Conservation (phyloP, 92 coral and sea anemone species). For the Epizoanthus rinbou region DNA sequence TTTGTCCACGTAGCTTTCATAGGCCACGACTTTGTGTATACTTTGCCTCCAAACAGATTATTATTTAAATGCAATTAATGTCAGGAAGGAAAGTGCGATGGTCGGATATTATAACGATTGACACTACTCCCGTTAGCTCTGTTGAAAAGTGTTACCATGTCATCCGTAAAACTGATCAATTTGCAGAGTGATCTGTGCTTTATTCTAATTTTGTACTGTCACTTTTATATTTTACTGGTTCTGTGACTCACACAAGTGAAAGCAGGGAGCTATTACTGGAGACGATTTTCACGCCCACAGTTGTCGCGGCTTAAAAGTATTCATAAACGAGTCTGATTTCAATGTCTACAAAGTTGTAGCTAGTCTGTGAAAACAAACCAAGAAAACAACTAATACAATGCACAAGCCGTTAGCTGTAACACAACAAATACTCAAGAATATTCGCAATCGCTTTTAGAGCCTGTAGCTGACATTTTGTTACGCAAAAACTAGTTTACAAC, state of each 20-base stretch:
- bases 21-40: conserved; percentile 61
- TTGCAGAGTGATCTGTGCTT: background rate
- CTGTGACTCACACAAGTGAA: background rate
- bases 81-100: conserved; percentile 32
- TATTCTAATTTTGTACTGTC: background rate
- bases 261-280: background rate
- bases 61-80: conserved; percentile 81
- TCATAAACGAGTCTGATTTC: conserved; percentile 32
- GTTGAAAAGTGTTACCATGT: background rate
- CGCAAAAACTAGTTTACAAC: background rate
- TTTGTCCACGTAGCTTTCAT: conserved; percentile 71
- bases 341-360: background rate
- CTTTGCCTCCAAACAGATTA: conserved; percentile 75
- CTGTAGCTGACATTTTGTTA: background rate
- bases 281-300: conserved; percentile 4
- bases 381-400: background rate
- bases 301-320: conserved; percentile 30
- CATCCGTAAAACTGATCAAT: background rate
- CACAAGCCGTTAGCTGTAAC: background rate
- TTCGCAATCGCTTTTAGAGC: background rate
- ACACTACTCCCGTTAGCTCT: background rate
- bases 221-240: background rate
- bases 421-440: background rate
- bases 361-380: background rate
- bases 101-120: conserved; percentile 28